Evolutionary conservation across 2,113 vertebrate genomes (phyloP), one percentile per base, ranked within the genome.

Genomic region (Nettapus auritus): DNA sequence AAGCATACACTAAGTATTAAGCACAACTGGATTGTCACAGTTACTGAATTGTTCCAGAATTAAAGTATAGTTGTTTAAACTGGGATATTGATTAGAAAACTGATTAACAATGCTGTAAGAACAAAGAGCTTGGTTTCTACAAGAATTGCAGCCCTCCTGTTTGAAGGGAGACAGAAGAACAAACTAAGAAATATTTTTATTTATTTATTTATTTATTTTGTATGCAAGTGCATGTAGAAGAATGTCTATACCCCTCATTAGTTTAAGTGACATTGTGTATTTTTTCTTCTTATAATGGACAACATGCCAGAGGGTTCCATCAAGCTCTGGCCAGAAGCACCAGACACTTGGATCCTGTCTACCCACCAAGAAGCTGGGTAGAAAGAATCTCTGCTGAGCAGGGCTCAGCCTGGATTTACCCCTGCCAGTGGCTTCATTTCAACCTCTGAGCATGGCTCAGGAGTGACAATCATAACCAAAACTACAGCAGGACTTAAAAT

Each of bases 181-280:
- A 53, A 50, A 42, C 34, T 33, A 53, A 23, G 13, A 83, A 77
- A 56, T 8, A 8, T 0, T 38, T 38, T 52, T 8, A 8, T 0
- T 38, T 38, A 1, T 18, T 19, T 46, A 44, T 6, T 21, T 11
- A 21, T 48, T 48, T 48, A 2, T 40, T 64, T 84, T 34, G 2
- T 66, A 9, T 31, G 50, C 0, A 0, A 28, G 33, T 9, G 11
- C 7, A 20, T 6, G 10, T 52, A 33, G 3, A 64, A 13, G 18
- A 83, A 86, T 17, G 3, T 21, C 19, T 79, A n/a, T 28, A 25
- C 2, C 4, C 4, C 26, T 23, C n/a, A 62, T 73, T 52, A n/a
- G 29, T 76, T 90, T 55, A 48, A 7, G 3, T 42, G 7, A 40
- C 5, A 48, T 74, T 82, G 10, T 52, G 3, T 33, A 59, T 15